Base-by-base conservation (phyloP, 2,797 vertebrate species). In the Vireo griseus region DNA sequence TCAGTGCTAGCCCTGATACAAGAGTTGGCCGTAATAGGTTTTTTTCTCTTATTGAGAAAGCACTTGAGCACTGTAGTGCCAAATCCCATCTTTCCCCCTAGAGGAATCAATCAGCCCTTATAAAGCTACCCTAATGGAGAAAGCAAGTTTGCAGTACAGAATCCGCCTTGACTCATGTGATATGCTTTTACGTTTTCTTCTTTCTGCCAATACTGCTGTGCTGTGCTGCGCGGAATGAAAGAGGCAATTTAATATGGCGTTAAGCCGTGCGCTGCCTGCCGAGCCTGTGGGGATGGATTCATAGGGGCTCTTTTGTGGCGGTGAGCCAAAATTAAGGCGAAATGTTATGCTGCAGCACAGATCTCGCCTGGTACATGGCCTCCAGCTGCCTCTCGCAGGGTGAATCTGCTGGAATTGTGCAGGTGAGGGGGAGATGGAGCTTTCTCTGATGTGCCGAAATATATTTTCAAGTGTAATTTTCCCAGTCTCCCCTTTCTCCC, bases 191-290 rank as follows among this genome's bases (percentile, higher is more conserved):
- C 6, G 0, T 90, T 55, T 79, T 48, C 87, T 55, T 50, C 71
- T 66, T 26, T 52, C 66, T 86, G 90, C 83, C 76, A 13, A 6
- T 28, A 13, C 58, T 2, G 5, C 86, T 71, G 66, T 61, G 81
- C 72, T 21, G 84, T 1, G 16, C 90, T 71, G 86, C 2, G 3
- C 69, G 75, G 63, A 90, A 86, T 47, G 89, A 73, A 59, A 73
- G 92, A 91, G 73, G 87, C 73, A 79, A 94, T 94, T 94, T 95
- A 94, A 94, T 13, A 94, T 47, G 82, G 85, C 28, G 74, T 39
- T 81, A 83, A 91, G 85, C 91, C 1, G 15, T 33, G 59, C 0
- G 5, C 89, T 91, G 91, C 92, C 91, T 84, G 79, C 11, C 1
- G 79, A 91, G 88, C 82, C 85, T 4, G 52, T 7, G 9, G 92